phyloP scores from a whole-genome alignment of 1,140 invertebrate genomes.

The Lithobius niger region DNA sequence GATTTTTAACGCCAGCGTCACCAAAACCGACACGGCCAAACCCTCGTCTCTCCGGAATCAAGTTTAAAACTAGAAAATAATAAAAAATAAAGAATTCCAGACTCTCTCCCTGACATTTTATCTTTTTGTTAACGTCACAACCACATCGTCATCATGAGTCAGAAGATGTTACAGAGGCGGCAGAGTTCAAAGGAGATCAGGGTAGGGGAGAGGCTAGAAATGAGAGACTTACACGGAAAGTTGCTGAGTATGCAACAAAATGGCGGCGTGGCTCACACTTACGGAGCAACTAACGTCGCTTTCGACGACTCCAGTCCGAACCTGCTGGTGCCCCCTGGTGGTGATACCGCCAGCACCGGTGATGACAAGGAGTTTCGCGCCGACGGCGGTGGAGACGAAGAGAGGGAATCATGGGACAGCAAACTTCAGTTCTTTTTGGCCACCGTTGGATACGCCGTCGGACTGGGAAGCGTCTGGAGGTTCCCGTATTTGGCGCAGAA shows the following conservation, averaged over 20 bases:
- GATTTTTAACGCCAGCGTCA: no score
- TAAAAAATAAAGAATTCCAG: no score
- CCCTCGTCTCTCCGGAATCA: no score
- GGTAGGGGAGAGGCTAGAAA: slow-evolving; percentile 53
- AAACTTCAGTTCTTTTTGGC: slow-evolving; percentile 81
- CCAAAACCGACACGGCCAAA: no score
- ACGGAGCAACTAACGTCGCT: slow-evolving; percentile 70
- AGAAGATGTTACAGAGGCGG: slow-evolving; percentile 5
- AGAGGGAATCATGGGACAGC: slow-evolving; percentile 79
- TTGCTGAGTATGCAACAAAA: slow-evolving; percentile 53
- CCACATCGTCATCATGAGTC: slow-evolving; percentile 8
- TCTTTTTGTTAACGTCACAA: no score
- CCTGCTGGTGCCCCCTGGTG: slow-evolving; percentile 27
- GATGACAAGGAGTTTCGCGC: slow-evolving; percentile 25
- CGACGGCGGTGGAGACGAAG: slow-evolving; percentile 47
- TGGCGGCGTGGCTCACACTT: slow-evolving; percentile 37
- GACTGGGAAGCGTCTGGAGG: slow-evolving; percentile 86
- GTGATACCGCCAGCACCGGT: slow-evolving; percentile 25
- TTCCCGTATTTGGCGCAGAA: slow-evolving; percentile 84
- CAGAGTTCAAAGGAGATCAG: slow-evolving; percentile 5
- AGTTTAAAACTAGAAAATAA: no score
- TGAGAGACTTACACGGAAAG: slow-evolving; percentile 67
- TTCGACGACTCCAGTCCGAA: slow-evolving; percentile 57
- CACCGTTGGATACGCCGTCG: slow-evolving; percentile 84
- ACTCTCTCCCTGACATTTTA: no score